Percentiles rank a stretch among this genome's conserved stretches.
Conservation (phyloP, 2,888 invertebrate species). For the Yponomeuta evonymella region DNA sequence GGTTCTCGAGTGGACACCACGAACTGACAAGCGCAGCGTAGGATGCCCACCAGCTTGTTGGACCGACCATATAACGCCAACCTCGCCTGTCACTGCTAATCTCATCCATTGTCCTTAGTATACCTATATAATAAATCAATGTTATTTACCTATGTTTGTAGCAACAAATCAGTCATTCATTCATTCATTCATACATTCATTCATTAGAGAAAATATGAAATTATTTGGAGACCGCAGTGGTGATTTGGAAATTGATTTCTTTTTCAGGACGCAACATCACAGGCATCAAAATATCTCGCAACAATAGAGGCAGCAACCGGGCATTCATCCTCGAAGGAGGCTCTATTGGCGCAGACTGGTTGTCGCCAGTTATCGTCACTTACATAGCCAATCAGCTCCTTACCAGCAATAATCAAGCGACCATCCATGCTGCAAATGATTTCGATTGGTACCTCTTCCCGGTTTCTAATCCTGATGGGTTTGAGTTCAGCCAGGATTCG, state of each 20-base stretch:
- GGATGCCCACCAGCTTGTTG: too few relatives aligned
- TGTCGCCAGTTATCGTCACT: conserved; percentile 79
- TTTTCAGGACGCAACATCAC: conserved; percentile 66
- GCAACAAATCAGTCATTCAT: too few relatives aligned
- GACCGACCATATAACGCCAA: too few relatives aligned
- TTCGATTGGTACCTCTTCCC: conserved; percentile 87
- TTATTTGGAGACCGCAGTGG: too few relatives aligned
- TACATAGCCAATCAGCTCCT: conserved; percentile 79
- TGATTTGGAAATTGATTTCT: neutral
- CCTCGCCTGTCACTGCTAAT: too few relatives aligned
- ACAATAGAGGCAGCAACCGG: conserved; percentile 31
- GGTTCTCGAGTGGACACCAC: too few relatives aligned
- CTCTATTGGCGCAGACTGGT: conserved; percentile 87
- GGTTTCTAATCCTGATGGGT: conserved; percentile 86
- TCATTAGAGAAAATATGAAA: too few relatives aligned
- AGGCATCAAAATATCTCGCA: conserved; percentile 51
- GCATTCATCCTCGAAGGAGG: conserved; percentile 62
- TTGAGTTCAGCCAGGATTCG: conserved; percentile 78
- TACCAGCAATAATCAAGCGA: conserved; percentile 65
- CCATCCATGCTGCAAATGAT: conserved; percentile 65
- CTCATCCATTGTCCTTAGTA: too few relatives aligned
- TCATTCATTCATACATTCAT: too few relatives aligned
- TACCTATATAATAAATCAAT: too few relatives aligned
- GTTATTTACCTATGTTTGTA: too few relatives aligned
- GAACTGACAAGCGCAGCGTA: too few relatives aligned